Percentiles rank a stretch among this genome's conserved stretches.
Evolutionary conservation across 2,113 vertebrate genomes (phyloP).

Genomic region (Vombatus ursinus): DNA sequence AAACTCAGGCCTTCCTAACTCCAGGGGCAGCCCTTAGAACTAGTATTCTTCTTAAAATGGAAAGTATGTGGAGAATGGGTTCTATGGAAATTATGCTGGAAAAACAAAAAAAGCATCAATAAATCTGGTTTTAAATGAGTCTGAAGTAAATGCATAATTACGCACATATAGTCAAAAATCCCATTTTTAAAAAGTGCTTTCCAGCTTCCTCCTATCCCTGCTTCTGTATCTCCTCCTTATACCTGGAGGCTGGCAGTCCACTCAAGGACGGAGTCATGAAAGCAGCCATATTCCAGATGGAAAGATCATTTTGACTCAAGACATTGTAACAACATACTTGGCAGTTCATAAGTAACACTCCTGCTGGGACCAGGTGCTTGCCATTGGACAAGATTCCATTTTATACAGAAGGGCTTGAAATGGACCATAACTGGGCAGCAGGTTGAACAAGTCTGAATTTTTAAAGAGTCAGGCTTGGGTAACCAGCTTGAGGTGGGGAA

Average conservation of each 20-base stretch:
- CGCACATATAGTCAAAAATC: slow-evolving; percentile 39
- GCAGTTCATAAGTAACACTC: slow-evolving; percentile 80
- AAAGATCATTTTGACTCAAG: slow-evolving; percentile 83
- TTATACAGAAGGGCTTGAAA: slow-evolving; percentile 79
- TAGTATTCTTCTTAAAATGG: background rate
- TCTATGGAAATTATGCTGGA: background rate
- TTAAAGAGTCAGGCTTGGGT: slow-evolving; percentile 75
- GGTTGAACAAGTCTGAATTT: slow-evolving; percentile 79
- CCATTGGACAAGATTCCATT: slow-evolving; percentile 81
- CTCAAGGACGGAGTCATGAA: slow-evolving; percentile 65
- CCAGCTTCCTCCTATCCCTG: background rate
- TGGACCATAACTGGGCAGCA: slow-evolving; percentile 73
- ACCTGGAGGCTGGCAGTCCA: slow-evolving; percentile 61
- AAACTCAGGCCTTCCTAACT: background rate
- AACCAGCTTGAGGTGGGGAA: slow-evolving; percentile 78
- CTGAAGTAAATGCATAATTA: background rate
- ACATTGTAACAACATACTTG: slow-evolving; percentile 82
- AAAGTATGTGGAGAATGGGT: background rate
- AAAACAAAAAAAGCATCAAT: background rate
- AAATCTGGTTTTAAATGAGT: background rate
- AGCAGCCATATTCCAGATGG: slow-evolving; percentile 81
- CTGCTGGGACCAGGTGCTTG: slow-evolving; percentile 86
- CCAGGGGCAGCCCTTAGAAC: background rate
- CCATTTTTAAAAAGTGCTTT: slow-evolving; percentile 15
- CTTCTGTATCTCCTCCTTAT: slow-evolving; percentile 51